These are phyloP conservation scores for Pan paniscus DNA, from an alignment of 2,113 vertebrate species.

Conservation along the genomic window DNA sequence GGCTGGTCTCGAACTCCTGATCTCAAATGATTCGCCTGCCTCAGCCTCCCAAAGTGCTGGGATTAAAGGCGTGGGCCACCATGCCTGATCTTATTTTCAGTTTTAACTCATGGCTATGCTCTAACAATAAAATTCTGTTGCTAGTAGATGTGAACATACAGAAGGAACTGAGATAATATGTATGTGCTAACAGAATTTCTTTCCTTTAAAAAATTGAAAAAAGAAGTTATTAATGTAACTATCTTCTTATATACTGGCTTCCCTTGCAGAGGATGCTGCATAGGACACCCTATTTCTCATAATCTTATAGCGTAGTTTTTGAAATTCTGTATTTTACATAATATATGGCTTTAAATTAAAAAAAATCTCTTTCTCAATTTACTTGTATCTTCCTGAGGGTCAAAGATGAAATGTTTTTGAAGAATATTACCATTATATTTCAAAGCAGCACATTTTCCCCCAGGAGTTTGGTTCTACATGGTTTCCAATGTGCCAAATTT, in stretches of 20 bases:
- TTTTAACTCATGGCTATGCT: background rate
- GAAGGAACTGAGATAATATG: background rate
- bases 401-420: conserved; percentile 5
- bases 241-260: background rate
- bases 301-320: background rate
- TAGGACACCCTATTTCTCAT: background rate
- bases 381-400: background rate
- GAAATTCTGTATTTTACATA: background rate
- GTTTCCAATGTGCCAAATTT: background rate
- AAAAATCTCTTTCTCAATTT: background rate
- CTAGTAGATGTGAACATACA: background rate
- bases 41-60: no score
- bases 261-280: background rate
- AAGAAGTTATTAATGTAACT: background rate
- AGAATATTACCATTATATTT: background rate
- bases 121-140: background rate
- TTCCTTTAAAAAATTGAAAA: background rate
- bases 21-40: no score
- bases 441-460: background rate
- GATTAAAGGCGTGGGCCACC: no score
- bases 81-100: background rate
- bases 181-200: background rate
- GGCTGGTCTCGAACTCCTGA: no score
- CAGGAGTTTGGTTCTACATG: background rate
- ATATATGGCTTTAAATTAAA: background rate